Evolutionary conservation across 2,113 vertebrate species (phyloP), one percentile per base, ranked within the genome.

Genomic region (Cheilinus undulatus): DNA sequence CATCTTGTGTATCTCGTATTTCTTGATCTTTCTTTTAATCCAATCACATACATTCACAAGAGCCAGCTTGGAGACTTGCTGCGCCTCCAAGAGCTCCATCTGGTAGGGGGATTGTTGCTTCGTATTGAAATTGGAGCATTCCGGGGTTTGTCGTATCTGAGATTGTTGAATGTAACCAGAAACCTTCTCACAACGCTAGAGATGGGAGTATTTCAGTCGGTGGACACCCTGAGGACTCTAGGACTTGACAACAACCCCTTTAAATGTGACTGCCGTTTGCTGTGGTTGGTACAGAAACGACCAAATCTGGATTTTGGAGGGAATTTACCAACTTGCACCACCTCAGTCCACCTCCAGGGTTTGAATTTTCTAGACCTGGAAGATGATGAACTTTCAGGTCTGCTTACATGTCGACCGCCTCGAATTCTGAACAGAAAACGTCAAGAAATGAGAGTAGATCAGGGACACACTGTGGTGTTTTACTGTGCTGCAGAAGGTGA

Each of bases 21-120:
- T 71, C 86, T 97, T 30, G 95, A 97, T 53, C 93, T 97, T 0
- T 97, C 96, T 3, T 91, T 93, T 78, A 97, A 97, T 69, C 96
- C 96, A 8, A 96, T 97, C 65, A 88, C 90, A 0, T 79, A 67
- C 53, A 91, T 97, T 34, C 91, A 84, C 0, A 89, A 90, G 13
- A 87, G 91, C 34, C 68, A 82, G 56, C 87, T 96, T 7, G 76
- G 86, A 0, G 87, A 92, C n/a, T 78, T 97, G 59, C 86, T 94
- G 9, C 85, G 93, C 3, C 93, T 97, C 10, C 94, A 94, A 67
- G 96, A 97, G 84, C 91, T 97, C 3, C 94, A 93, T 9, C 87
- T 97, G 24, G 89, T 93, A 0, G 93, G 95, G 0, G 93, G 93
- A 0, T 77, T 85, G 19, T 88, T 97, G 27, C 56, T 91, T 2